Percentiles rank a stretch among this genome's conserved stretches.
phyloP scores from a whole-genome alignment of 2,113 vertebrate genomes.

The Myrmophylax atrothorax region DNA sequence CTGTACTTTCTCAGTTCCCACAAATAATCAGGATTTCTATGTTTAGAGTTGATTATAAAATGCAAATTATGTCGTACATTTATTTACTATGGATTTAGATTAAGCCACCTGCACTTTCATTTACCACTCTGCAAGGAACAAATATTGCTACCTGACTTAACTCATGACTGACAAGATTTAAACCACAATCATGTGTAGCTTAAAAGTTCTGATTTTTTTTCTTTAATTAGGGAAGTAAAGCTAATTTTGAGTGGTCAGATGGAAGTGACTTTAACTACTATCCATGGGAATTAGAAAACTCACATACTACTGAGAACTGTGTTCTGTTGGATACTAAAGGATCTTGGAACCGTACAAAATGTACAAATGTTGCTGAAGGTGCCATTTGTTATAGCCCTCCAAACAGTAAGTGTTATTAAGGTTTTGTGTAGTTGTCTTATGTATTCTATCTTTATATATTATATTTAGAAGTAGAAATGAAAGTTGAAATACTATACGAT shows the following conservation, averaged over 20 bases:
- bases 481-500: neutral
- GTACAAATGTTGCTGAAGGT: constrained; percentile 77
- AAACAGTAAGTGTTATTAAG: constrained; percentile 65
- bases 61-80: accelerated
- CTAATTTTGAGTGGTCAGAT: constrained; percentile 91
- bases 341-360: constrained; percentile 80
- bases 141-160: neutral
- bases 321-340: constrained; percentile 81
- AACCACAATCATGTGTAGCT: neutral
- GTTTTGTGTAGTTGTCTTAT: neutral
- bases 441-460: neutral
- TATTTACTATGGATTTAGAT: neutral
- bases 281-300: constrained; percentile 58
- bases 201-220: neutral
- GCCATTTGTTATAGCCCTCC: constrained; percentile 87
- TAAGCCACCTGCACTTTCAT: neutral
- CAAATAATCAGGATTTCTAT: neutral
- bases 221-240: constrained; percentile 75
- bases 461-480: neutral
- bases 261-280: constrained; percentile 81
- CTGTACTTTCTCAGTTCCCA: neutral
- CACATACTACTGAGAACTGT: constrained; percentile 75
- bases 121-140: neutral
- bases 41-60: neutral
- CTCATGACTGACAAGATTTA: neutral